Base-by-base conservation (phyloP, 1,140 invertebrate genomes). In the Eriocheir sinensis region DNA sequence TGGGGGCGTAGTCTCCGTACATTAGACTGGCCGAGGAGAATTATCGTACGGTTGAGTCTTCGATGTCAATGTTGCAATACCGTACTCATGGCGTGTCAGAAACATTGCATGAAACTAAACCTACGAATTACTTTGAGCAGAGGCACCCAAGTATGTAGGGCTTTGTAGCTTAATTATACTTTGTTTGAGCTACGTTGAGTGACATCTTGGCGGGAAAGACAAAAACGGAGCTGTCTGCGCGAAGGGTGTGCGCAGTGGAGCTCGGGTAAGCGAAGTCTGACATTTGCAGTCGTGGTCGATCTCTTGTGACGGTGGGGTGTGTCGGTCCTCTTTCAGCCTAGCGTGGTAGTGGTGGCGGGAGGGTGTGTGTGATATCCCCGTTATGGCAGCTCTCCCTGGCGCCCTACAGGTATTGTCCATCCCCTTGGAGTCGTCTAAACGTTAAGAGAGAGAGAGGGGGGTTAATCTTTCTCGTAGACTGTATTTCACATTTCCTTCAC, bases 341-440 rank as follows among this genome's bases (percentile, higher is more conserved):
- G 60, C 27, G 60, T 72, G 60, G 60, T 72, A 27, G 60, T 72
- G 60, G 60, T 72, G 60, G 60, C 60, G 60, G 60, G 60, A 72
- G 60, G 60, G 60, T 72, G 48, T 53, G 48, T 53, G 60, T 72
- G 27, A 72, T 72, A n/a, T 72, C 60, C 60, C n/a, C 60, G 60
- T 72, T 72, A 72, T 72, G 60, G 60, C 60, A 72, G 60, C 60
- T 72, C 60, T 72, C 17, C 60, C 27, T 72, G n/a, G 60, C 60
- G 21, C 27, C 27, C 8, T 72, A 72, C 60, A 72, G 60, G 60
- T 72, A 72, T n/a, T 72, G 60, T 72, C n/a, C n/a, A n/a, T n/a
- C n/a, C n/a, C n/a, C n/a, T n/a, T n/a, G n/a, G n/a, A n/a, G n/a
- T n/a, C n/a, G n/a, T n/a, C n/a, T n/a, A n/a, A n/a, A n/a, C n/a